Evolutionary conservation across 2,113 vertebrate species (phyloP).

Genomic region (Plectropomus leopardus): DNA sequence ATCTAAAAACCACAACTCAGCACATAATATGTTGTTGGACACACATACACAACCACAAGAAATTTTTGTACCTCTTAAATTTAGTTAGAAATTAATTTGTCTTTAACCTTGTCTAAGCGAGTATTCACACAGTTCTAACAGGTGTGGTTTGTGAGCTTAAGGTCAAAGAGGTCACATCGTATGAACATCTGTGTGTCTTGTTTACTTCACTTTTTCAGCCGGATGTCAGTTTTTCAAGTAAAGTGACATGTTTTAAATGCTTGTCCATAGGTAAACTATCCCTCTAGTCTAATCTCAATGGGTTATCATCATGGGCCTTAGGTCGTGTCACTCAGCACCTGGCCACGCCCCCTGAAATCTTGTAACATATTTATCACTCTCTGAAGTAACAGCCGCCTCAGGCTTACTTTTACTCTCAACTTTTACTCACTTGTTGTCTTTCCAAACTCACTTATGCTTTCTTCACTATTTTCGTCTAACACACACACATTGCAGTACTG

Average conservation of each 20-base stretch:
- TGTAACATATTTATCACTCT: slow-evolving; percentile 30
- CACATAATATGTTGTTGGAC: not conserved
- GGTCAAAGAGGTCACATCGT: slow-evolving; percentile 26
- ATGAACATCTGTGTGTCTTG: not conserved
- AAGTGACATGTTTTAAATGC: slow-evolving; percentile 30
- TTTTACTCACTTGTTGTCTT: slow-evolving; percentile 14
- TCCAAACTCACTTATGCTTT: slow-evolving; percentile 1
- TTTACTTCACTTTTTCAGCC: not conserved
- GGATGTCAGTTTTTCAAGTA: slow-evolving; percentile 18
- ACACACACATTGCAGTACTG: not conserved
- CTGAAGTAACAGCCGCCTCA: slow-evolving; percentile 7
- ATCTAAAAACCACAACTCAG: not conserved
- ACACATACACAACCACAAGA: not conserved
- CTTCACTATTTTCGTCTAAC: not conserved
- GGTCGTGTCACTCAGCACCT: slow-evolving; percentile 15
- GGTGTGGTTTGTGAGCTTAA: slow-evolving; percentile 24
- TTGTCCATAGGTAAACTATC: slow-evolving; percentile 14
- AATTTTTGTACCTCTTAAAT: not conserved
- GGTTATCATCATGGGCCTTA: slow-evolving; percentile 7
- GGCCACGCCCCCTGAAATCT: not conserved
- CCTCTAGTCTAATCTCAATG: not conserved
- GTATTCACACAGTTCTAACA: not conserved
- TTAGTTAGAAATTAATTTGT: not conserved
- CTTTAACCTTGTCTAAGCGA: not conserved
- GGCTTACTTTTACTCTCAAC: slow-evolving; percentile 47